Evolutionary conservation across 2,797 vertebrate species (phyloP).

Genomic region (Semotilus atromaculatus): DNA sequence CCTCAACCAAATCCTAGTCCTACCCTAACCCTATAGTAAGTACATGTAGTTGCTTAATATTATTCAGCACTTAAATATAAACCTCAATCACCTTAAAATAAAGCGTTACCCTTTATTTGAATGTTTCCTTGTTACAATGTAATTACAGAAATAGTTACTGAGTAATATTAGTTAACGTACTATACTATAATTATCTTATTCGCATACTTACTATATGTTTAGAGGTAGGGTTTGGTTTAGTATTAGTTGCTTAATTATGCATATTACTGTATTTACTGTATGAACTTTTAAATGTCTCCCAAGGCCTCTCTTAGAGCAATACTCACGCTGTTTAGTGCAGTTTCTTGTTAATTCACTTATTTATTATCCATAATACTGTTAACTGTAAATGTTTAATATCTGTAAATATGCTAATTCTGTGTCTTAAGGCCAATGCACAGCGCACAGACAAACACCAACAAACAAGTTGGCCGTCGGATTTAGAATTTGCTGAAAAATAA

Average conservation of each 20-base stretch:
- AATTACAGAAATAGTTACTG: not conserved
- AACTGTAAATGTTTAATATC: not conserved
- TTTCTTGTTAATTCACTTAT: not conserved
- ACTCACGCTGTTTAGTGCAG: not conserved
- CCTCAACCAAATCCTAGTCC: too few species aligned
- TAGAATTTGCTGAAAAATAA: too few species aligned
- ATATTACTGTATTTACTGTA: not conserved
- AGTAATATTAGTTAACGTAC: not conserved
- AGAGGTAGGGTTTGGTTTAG: not conserved
- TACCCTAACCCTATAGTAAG: too few species aligned
- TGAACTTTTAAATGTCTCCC: not conserved
- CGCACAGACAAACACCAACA: too few species aligned
- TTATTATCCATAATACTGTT: not conserved
- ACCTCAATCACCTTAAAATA: too few species aligned
- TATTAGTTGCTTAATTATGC: not conserved
- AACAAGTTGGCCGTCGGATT: too few species aligned
- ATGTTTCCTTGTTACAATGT: not conserved
- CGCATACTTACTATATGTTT: not conserved
- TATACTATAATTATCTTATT: not conserved
- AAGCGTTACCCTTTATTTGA: too few species aligned
- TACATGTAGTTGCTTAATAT: too few species aligned
- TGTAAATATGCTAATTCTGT: not conserved
- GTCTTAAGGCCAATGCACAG: not conserved
- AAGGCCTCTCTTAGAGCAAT: not conserved
- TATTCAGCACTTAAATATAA: too few species aligned